A percentile compares a stretch with the other conserved stretches of the same genome.
These are phyloP conservation scores for Mystacides longicornis DNA, from an alignment of 2,888 invertebrate genomes.

Conservation along the genomic window DNA sequence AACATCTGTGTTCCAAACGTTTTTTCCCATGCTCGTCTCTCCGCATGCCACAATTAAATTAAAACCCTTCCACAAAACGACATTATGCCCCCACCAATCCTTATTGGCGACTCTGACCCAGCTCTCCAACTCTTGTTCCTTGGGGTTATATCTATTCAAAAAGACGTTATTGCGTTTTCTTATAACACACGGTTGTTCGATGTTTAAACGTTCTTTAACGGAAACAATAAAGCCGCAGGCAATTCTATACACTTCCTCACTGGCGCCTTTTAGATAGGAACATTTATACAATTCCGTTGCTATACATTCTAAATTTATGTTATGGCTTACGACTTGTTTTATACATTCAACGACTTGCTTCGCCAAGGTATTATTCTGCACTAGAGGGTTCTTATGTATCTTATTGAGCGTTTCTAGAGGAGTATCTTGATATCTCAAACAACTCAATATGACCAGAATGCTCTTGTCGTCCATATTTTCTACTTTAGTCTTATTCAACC, in stretches of 20 bases:
- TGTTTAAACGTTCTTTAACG: constrained; percentile 11
- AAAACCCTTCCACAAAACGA: constrained; percentile 20
- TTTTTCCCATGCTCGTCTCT: constrained; percentile 14
- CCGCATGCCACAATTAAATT: constrained; percentile 19
- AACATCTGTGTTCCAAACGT: constrained; percentile 22
- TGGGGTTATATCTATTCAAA: constrained; percentile 8
- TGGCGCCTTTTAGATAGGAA: neutral
- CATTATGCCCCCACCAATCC: constrained; percentile 21
- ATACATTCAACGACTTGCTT: constrained; percentile 13
- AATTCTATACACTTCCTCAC: constrained; percentile 12
- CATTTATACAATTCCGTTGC: neutral
- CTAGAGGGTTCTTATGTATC: constrained; percentile 7
- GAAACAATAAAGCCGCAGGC: constrained; percentile 9
- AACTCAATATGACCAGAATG: constrained; percentile 19
- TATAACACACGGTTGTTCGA: constrained; percentile 17
- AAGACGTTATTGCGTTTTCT: constrained; percentile 8
- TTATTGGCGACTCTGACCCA: constrained; percentile 10
- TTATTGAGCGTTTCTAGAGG: constrained; percentile 7
- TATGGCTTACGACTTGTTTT: neutral
- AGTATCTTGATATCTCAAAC: constrained; percentile 14
- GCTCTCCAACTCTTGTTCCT: constrained; percentile 10
- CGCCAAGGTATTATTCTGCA: constrained; percentile 12
- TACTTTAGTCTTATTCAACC: constrained; percentile 33
- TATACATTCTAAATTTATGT: neutral
- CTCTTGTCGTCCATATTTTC: constrained; percentile 7